Base-by-base conservation (phyloP, 2,888 invertebrate genomes). In the Caenorhabditis auriculariae region DNA sequence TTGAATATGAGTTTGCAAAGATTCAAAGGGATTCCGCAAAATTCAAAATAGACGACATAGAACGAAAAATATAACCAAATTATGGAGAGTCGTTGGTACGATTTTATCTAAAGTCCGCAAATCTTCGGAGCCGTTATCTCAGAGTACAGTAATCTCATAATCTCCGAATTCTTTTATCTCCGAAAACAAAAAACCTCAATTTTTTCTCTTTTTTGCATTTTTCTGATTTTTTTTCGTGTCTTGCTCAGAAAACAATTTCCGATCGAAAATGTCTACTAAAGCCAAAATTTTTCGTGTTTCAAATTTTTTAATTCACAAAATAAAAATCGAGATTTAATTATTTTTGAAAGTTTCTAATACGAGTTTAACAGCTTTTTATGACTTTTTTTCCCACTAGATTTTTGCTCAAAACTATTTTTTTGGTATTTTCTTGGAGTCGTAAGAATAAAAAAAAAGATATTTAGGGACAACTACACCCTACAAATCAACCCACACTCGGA, bases 401-500 rank as follows among this genome's bases (percentile, higher is more conserved):
- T n/a, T n/a, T n/a, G n/a, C n/a, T n/a, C n/a, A 12, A 12, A 32
- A 32, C 7, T 12, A 32, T 7, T 32, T 32, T 32, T 32, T 12
- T 12, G 35, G 15, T 32, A 32, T 32, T 42, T 19, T 19, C n/a
- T 12, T 21, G n/a, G n/a, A n/a, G n/a, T n/a, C n/a, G n/a, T 12
- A 19, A 56, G 23, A 54, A 12, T 19, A 43, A 35, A 9, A 35
- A 35, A 1, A n/a, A n/a, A n/a, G n/a, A n/a, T 42, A 83, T 83
- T 41, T 82, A 89, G 89, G 84, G 96, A 96, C 84, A 95, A 95
- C 86, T 96, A 96, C 84, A 96, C 96, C 21, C 87, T 98, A 51
- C 96, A 98, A 88, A 95, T 98, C 76, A 98, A 98, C 85, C 94
- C 96, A 60, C 90, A 91, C 83, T 96, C 95, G 64, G 96, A 94